Conservation (phyloP, 2,113 vertebrate species). For the human region DNA sequence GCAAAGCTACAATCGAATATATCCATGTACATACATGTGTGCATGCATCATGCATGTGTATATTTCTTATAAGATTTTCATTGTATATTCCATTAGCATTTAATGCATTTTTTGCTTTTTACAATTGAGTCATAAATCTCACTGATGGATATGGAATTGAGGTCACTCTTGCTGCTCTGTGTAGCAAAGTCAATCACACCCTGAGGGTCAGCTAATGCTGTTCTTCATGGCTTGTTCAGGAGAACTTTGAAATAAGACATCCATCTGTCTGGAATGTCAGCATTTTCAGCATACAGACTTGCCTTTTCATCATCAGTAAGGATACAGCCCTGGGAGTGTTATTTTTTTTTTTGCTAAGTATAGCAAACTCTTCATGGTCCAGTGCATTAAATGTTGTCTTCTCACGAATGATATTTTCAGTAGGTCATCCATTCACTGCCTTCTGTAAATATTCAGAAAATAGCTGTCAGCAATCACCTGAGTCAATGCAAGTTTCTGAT, state of each 20-base stretch:
- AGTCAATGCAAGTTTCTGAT: constrained; percentile 21
- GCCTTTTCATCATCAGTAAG: constrained; percentile 24
- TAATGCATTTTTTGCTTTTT: constrained; percentile 41
- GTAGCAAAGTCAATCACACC: not conserved
- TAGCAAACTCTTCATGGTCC: constrained; percentile 21
- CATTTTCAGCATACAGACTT: not conserved
- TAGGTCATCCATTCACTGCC: constrained; percentile 39
- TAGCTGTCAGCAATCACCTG: constrained; percentile 34
- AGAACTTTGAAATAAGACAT: constrained; percentile 22
- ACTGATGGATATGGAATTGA: constrained; percentile 29
- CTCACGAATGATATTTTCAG: constrained; percentile 19
- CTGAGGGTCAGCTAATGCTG: constrained; percentile 25
- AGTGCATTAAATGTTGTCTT: constrained; percentile 16
- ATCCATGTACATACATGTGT: not conserved
- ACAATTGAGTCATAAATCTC: constrained; percentile 22
- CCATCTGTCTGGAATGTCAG: constrained; percentile 1
- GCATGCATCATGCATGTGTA: not conserved
- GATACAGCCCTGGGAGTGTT: not conserved
- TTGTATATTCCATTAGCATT: not conserved
- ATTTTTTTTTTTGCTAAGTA: constrained; percentile 42
- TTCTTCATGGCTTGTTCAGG: not conserved
- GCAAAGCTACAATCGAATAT: not conserved
- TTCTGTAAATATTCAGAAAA: constrained; percentile 49
- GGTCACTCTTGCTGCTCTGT: not conserved
- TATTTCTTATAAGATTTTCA: not conserved